phyloP scores from a whole-genome alignment of 2,797 vertebrate species.

The Numenius phaeopus region DNA sequence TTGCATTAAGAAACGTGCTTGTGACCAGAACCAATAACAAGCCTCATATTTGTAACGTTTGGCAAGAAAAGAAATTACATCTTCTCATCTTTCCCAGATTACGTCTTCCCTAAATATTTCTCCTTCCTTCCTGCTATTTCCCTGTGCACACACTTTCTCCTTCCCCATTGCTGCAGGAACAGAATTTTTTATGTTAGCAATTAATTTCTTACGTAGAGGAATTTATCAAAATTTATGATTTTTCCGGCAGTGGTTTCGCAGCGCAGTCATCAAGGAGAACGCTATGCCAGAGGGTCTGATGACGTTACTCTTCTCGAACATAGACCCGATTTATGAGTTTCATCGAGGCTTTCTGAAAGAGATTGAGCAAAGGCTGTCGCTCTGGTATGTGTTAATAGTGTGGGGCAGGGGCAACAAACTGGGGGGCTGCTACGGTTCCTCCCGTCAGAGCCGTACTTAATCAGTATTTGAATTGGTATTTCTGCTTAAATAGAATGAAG shows the following conservation, averaged over 20 bases:
- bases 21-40: neutral
- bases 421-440: neutral
- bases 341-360: constrained; percentile 94
- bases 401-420: fast-evolving
- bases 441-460: fast-evolving
- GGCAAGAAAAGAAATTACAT: neutral
- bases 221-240: neutral
- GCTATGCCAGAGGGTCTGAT: constrained; percentile 91
- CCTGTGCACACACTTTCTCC: neutral
- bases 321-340: constrained; percentile 95
- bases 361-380: constrained; percentile 91
- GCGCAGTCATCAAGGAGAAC: constrained; percentile 91
- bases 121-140: neutral
- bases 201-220: neutral
- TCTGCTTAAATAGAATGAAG: neutral
- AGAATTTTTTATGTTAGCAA: neutral
- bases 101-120: neutral
- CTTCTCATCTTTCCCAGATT: neutral
- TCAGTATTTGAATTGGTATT: neutral
- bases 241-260: constrained; percentile 92
- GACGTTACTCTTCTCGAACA: constrained; percentile 94
- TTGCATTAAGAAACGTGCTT: neutral
- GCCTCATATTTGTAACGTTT: neutral
- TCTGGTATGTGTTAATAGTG: constrained; percentile 84
- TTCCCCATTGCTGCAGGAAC: neutral